phyloP scores from a whole-genome alignment of 2,113 vertebrate genomes.

The Galeopterus variegatus region DNA sequence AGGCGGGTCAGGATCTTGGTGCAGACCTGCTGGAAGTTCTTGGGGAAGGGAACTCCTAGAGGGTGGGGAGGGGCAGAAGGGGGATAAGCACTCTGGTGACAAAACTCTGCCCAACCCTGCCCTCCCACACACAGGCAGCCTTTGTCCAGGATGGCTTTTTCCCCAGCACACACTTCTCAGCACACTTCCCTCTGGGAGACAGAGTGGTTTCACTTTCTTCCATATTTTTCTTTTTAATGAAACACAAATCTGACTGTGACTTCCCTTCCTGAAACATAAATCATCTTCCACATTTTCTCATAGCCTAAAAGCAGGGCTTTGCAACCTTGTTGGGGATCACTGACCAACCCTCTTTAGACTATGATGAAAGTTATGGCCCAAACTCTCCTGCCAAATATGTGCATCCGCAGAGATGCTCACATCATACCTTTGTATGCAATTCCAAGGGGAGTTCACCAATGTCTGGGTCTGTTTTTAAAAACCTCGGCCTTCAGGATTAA shows the following conservation, averaged over 20 bases:
- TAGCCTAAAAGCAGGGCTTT: background rate
- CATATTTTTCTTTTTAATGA: constrained; percentile 57
- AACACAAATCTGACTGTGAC: constrained; percentile 28
- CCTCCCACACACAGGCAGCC: background rate
- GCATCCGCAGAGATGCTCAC: background rate
- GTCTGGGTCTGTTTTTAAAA: constrained; percentile 34
- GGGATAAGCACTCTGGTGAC: background rate
- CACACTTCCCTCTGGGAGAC: background rate
- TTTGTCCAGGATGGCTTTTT: background rate
- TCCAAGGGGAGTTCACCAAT: background rate
- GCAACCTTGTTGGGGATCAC: background rate
- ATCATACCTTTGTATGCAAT: background rate
- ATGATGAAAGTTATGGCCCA: background rate
- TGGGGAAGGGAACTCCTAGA: constrained; percentile 98
- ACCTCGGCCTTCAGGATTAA: background rate
- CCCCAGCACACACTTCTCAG: background rate
- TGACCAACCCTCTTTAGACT: constrained; percentile 1
- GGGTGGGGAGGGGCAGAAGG: constrained; percentile 23
- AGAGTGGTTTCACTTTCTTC: background rate
- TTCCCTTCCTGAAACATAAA: background rate
- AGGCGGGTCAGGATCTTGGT: constrained; percentile 98
- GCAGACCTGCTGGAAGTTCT: constrained; percentile 98
- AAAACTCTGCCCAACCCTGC: background rate
- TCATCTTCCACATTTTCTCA: background rate
- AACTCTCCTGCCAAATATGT: background rate